Conservation (phyloP, 2,888 invertebrate species). For the Erebia palarica region DNA sequence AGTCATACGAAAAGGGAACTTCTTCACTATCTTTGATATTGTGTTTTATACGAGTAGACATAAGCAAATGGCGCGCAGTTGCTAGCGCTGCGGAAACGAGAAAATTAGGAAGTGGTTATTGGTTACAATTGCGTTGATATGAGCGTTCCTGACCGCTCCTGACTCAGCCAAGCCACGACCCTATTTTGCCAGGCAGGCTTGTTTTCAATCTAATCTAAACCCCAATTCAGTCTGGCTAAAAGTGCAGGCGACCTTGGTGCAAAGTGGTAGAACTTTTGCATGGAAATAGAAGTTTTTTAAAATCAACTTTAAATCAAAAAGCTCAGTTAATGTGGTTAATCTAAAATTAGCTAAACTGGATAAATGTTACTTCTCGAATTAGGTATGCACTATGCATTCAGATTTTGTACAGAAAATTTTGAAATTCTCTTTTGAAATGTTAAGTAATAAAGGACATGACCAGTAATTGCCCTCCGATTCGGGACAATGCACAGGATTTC, state of each 20-base stretch:
- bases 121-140: conserved; percentile 65
- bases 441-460: too few species aligned
- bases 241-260: neutral
- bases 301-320: neutral
- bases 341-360: too few species aligned
- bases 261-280: neutral
- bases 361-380: too few species aligned
- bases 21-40: too few species aligned
- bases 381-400: too few species aligned
- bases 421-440: too few species aligned
- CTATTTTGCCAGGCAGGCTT: conserved; percentile 24
- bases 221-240: neutral
- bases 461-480: too few species aligned
- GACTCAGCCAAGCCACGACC: conserved; percentile 31
- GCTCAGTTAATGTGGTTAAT: too few species aligned
- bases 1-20: too few species aligned
- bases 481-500: too few species aligned
- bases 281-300: neutral
- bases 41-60: neutral
- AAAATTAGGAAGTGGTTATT: conserved; percentile 78
- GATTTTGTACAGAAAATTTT: too few species aligned
- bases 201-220: neutral
- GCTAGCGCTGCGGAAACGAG: conserved; percentile 66
- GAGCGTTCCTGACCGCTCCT: conserved; percentile 42
- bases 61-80: conserved; percentile 39